A percentile compares a stretch with the other conserved stretches of the same genome.
phyloP scores from a whole-genome alignment of 1,140 invertebrate genomes.

The Micrasema longulum region DNA sequence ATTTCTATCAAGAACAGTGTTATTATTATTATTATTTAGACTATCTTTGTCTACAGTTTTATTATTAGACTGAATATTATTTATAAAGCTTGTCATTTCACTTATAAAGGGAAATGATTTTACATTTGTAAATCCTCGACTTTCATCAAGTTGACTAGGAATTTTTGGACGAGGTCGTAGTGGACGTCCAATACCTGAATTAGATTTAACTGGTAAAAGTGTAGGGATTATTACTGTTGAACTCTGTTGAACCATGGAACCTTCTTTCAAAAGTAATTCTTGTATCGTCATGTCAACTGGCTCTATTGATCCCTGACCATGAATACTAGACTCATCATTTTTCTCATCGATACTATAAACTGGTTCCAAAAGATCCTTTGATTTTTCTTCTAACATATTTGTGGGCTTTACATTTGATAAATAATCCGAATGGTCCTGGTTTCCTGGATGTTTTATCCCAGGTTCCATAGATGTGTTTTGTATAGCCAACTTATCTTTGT shows the following conservation, averaged over 20 bases:
- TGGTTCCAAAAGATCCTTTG: not conserved
- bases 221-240: constrained; percentile 67
- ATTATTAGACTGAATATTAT: constrained; percentile 53
- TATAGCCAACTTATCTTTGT: not conserved
- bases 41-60: constrained; percentile 9
- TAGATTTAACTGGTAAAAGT: constrained; percentile 73
- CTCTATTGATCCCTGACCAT: constrained; percentile 60
- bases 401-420: not conserved
- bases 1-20: not conserved
- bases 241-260: constrained; percentile 56
- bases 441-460: not conserved
- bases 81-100: constrained; percentile 57
- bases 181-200: constrained; percentile 70
- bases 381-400: constrained; percentile 6
- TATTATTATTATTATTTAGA: not conserved
- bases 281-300: constrained; percentile 58
- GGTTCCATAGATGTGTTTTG: not conserved
- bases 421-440: constrained; percentile 2
- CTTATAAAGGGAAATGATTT: constrained; percentile 51
- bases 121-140: constrained; percentile 57
- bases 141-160: constrained; percentile 53
- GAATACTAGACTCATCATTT: constrained; percentile 38
- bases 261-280: constrained; percentile 55
- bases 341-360: constrained; percentile 6
- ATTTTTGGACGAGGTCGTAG: constrained; percentile 68